A percentile compares a stretch with the other conserved stretches of the same genome.
phyloP scores from a whole-genome alignment of 2,113 vertebrate genomes.

The Poecile atricapillus region DNA sequence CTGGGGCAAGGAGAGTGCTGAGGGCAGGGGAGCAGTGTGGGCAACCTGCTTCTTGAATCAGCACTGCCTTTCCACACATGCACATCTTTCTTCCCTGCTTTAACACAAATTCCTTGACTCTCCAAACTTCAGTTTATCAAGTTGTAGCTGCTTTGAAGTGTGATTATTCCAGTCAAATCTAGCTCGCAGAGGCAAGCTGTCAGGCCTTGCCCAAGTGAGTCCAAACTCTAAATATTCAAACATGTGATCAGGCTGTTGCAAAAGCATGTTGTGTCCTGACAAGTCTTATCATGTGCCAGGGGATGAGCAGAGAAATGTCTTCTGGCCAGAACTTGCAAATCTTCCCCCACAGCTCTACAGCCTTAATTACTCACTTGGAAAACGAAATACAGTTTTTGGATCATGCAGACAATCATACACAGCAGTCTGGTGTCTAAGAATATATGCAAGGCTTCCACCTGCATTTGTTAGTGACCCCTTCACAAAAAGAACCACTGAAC shows the following conservation, averaged over 20 bases:
- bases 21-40: not conserved
- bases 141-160: not conserved
- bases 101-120: not conserved
- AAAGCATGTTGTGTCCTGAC: conserved; percentile 24
- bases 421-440: not conserved
- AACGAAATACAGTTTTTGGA: not conserved
- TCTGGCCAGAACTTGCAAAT: conserved; percentile 5
- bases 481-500: not conserved
- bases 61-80: not conserved
- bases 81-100: not conserved
- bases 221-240: conserved; percentile 46
- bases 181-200: not conserved
- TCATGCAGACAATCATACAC: not conserved
- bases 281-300: conserved; percentile 52
- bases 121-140: not conserved
- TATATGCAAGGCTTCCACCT: not conserved
- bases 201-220: conserved; percentile 15
- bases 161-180: conserved; percentile 1
- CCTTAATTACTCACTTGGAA: not conserved
- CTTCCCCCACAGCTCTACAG: not conserved
- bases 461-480: not conserved
- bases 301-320: conserved; percentile 8
- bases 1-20: not conserved
- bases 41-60: not conserved
- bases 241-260: conserved; percentile 46